Base-by-base conservation (phyloP, 2,888 invertebrate species). In the Subacronicta megacephala region DNA sequence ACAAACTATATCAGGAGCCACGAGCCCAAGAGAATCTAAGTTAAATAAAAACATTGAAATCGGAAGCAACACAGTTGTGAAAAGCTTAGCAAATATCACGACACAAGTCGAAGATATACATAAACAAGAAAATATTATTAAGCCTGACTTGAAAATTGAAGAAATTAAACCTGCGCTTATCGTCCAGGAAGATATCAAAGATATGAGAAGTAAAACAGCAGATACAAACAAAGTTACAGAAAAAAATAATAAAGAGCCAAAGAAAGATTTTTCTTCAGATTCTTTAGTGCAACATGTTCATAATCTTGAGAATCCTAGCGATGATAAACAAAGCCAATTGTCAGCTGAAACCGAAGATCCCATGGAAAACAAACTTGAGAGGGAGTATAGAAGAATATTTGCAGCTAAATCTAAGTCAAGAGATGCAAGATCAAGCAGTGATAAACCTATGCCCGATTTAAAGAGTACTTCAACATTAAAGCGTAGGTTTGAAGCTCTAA, bases 311-410 rank as follows among this genome's bases (percentile, higher is more conserved):
- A 80, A 74, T 37, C 81, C 87, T 1, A 85, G 82, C 44, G 70
- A 80, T 38, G 84, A 85, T 10, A 83, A 80, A 58, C 66, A 71
- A 17, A 85, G 82, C 31, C 78, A 62, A 26, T 56, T 54, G 7
- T 82, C 81, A 0, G 57, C 82, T 35, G 58, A 50, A 7, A 33
- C 52, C 5, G 44, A 40, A 29, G 84, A 89, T 70, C 77, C 80
- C 9, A 89, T 88, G 78, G 90, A 90, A 66, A 90, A 90, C 62
- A 88, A 90, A 72, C 63, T 92, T 7, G 90, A 92, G 72, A 81
- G 79, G 51, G 90, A 90, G 59, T 90, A 90, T 37, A 81, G 87
- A 62, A 88, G 81, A 50, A 84, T 90, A 63, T 90, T 90, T 66
- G 56, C 77, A 12, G 62, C 73, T 0, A 84, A 82, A 38, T 72